Base-by-base conservation (phyloP, 2,113 vertebrate genomes). In the Spermophilus dauricus region DNA sequence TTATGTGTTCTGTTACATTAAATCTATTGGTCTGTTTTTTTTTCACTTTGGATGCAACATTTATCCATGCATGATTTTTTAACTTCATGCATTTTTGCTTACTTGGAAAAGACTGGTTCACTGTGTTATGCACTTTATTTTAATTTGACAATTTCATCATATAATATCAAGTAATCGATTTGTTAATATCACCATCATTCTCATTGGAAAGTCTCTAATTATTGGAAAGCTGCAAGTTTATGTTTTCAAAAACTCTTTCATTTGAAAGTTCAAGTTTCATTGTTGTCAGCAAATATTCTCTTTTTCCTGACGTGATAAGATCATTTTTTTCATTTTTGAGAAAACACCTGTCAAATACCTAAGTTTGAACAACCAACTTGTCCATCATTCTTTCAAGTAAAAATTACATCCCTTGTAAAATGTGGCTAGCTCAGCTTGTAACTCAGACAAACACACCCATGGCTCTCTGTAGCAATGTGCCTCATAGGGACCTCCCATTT, bases 211-310 rank as follows among this genome's bases (percentile, higher is more conserved):
- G 61, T 34, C 34, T 56, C 34, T 78, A 34, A 72, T 72, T 84
- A 73, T 37, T 8, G 7, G 53, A 30, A 65, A 95, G 18, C 10
- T 85, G 16, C 42, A 92, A 85, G 11, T 26, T 63, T 28, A 53
- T 65, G 70, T 92, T 92, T 91, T 94, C 51, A 20, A 84, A 73
- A 84, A 28, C 58, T 77, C 77, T 92, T 80, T 92, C 56, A 80
- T 61, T 84, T 80, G 34, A 78, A 88, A 92, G 32, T 78, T 89
- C 63, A 72, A 34, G 37, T 51, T 63, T 58, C 72, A 42, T 51
- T 87, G 30, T 70, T 94, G 70, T 10, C 42, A 72, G 28, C 32
- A 56, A 73, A 80, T n/a, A 82, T 20, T 30, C 14, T 61, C 37
- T 86, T 76, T 76, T 83, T 76, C 39, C 22, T 61, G 48, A 86